Conservation (phyloP, 2,113 vertebrate species). For the Myotis davidii region DNA sequence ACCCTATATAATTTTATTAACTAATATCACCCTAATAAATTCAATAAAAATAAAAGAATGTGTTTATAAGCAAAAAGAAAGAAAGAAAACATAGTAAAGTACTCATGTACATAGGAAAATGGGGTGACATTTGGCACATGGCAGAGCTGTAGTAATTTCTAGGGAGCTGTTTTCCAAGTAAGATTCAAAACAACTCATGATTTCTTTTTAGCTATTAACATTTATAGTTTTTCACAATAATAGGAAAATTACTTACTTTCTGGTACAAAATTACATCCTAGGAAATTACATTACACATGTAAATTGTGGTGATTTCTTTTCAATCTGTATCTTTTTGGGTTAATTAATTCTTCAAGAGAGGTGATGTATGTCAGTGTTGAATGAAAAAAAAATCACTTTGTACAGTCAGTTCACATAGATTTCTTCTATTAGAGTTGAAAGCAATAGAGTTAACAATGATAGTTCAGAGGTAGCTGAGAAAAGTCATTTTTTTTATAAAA, state of each 20-base stretch:
- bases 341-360: conserved; percentile 69
- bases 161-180: conserved; percentile 6
- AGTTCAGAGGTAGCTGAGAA: conserved; percentile 36
- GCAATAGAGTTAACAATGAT: conserved; percentile 22
- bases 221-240: conserved; percentile 45
- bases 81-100: not conserved
- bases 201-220: conserved; percentile 58
- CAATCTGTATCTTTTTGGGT: conserved; percentile 43
- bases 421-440: conserved; percentile 41
- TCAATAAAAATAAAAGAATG: not conserved
- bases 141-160: not conserved
- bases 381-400: conserved; percentile 45
- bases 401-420: conserved; percentile 44
- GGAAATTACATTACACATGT: conserved; percentile 64
- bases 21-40: not conserved
- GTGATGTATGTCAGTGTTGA: not conserved
- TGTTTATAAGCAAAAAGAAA: not conserved
- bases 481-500: not conserved
- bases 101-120: not conserved
- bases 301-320: conserved; percentile 59
- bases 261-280: conserved; percentile 52
- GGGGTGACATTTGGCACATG: not conserved
- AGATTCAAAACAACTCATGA: conserved; percentile 27
- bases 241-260: conserved; percentile 59
- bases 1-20: not conserved